A percentile compares a stretch with the other conserved stretches of the same genome.
Evolutionary conservation across 92 coral and sea anemone species (phyloP).

Genomic region (Siderastrea radians): DNA sequence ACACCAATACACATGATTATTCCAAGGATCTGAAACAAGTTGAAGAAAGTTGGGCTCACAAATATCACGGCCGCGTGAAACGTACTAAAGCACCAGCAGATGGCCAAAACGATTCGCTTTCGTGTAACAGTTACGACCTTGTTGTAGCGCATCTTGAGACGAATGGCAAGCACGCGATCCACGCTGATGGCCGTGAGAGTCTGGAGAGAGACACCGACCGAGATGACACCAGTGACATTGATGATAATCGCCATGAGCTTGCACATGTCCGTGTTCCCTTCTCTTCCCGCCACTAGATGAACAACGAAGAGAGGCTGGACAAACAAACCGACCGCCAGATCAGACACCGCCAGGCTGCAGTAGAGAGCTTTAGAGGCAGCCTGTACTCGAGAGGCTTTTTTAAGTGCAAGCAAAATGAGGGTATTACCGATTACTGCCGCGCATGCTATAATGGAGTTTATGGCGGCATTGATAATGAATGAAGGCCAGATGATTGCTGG

Average conservation of each 20-base stretch:
- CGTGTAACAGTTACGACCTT: not conserved
- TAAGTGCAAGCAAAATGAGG: not conserved
- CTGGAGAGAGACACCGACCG: too few relatives aligned
- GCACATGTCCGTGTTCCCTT: not conserved
- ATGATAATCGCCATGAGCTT: not conserved
- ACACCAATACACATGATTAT: constrained; percentile 5
- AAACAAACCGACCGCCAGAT: constrained; percentile 4
- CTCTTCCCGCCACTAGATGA: not conserved
- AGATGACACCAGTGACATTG: constrained; percentile 11
- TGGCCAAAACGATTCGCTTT: not conserved
- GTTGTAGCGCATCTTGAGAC: constrained; percentile 26
- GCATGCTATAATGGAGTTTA: not conserved
- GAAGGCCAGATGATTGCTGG: not conserved
- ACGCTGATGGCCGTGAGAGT: too few relatives aligned
- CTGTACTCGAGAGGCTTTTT: not conserved
- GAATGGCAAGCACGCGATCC: constrained; percentile 1
- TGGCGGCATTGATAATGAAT: not conserved
- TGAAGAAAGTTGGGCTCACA: constrained; percentile 5
- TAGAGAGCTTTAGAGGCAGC: constrained; percentile 13
- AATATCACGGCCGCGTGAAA: constrained; percentile 13
- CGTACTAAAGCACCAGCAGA: constrained; percentile 29
- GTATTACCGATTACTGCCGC: constrained; percentile 4
- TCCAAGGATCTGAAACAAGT: constrained; percentile 11
- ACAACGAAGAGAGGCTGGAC: constrained; percentile 11
- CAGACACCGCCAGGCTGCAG: not conserved